Base-by-base conservation (phyloP, 2,888 invertebrate species). In the Pterostichus niger region DNA sequence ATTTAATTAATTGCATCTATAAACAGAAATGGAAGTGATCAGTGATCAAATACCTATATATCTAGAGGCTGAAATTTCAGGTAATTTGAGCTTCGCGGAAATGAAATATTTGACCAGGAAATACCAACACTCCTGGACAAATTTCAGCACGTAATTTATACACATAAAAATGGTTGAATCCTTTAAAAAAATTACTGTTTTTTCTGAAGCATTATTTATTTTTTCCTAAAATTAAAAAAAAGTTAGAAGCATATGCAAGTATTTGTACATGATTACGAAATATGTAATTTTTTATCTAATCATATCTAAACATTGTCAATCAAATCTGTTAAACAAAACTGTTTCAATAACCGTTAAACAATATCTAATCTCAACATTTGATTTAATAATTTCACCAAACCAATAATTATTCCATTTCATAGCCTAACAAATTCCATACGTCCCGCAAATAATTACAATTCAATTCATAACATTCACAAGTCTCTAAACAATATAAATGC, bases 361-460 rank as follows among this genome's bases (percentile, higher is more conserved):
- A 11, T 11, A 49, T 49, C 49, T 11, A 49, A 49, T 49, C 49
- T 49, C 5, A 1, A n/a, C n/a, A 49, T 13, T n/a, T n/a, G 49
- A 49, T 49, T 49, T 49, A 13, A 49, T 49, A 49, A 49, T 49
- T 49, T 11, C n/a, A 56, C 17, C 56, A 56, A 56, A 11, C 56
- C 56, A 17, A 7, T 56, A 17, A 56, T 56, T 56, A 56, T 56
- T 49, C 2, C 24, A 17, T 17, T 56, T 56, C 56, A 56, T 5
- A 17, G 13, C 15, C 2, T 17, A 56, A 56, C 56, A 56, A 56
- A 56, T 56, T 17, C 56, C 17, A 56, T 24, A 24, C 24, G 24
- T 15, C 49, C 11, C 11, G 11, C 24, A 24, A 24, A 24, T 24
- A 24, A 24, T 24, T 24, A 49, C 49, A 49, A 49, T 49, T 49